Conservation (phyloP, 2,797 vertebrate species). For the Rallus crepitans region DNA sequence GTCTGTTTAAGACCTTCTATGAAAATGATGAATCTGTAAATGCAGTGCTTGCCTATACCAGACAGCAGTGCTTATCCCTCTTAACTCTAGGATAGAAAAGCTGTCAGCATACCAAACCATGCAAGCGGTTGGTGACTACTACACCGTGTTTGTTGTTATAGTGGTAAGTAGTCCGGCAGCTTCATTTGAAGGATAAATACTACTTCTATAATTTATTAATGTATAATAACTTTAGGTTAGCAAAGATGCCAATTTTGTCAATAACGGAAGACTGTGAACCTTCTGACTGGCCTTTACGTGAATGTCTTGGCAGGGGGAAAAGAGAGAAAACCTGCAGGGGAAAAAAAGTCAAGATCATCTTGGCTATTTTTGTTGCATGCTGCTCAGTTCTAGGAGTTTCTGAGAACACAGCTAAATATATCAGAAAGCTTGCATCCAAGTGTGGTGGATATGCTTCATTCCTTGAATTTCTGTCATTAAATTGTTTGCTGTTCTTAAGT, state of each 20-base stretch:
- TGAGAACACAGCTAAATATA: constrained; percentile 30
- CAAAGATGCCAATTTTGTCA: not conserved
- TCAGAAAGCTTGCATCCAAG: not conserved
- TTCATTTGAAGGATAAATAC: not conserved
- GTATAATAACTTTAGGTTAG: not conserved
- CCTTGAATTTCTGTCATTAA: not conserved
- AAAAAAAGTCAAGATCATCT: not conserved
- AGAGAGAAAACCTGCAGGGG: not conserved
- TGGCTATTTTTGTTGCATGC: constrained; percentile 5
- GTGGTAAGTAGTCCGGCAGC: not conserved
- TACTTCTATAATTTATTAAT: not conserved
- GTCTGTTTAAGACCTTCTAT: not conserved
- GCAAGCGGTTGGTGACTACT: not conserved
- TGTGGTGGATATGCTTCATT: not conserved
- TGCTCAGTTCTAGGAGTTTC: constrained; percentile 14
- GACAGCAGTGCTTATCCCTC: not conserved
- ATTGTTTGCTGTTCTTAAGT: constrained; percentile 1
- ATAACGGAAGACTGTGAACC: not conserved
- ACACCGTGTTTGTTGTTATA: not conserved
- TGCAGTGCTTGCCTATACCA: not conserved
- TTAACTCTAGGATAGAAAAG: not conserved
- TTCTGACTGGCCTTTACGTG: not conserved
- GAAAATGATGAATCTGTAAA: not conserved
- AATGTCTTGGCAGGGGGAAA: not conserved
- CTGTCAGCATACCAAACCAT: not conserved